Percentiles rank a stretch among this genome's conserved stretches.
phyloP scores from a whole-genome alignment of 2,888 invertebrate genomes.

The Thymelicus sylvestris region DNA sequence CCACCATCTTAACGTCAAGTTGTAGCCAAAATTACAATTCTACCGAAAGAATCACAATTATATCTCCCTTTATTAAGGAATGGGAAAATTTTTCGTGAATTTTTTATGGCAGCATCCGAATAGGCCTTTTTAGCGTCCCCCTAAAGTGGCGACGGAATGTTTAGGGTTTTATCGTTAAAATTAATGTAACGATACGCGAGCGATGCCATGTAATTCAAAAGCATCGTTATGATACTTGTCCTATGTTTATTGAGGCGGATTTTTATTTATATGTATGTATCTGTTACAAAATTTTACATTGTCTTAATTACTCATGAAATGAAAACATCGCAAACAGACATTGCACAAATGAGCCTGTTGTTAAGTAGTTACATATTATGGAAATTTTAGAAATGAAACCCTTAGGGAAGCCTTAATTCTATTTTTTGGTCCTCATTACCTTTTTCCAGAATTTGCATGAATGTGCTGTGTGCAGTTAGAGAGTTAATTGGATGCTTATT shows the following conservation, averaged over 20 bases:
- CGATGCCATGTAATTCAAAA: constrained; percentile 46
- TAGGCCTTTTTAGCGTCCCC: constrained; percentile 59
- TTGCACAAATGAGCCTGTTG: no score
- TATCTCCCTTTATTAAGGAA: constrained; percentile 63
- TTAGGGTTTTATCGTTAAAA: constrained; percentile 74
- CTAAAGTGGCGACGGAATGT: constrained; percentile 61
- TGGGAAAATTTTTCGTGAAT: constrained; percentile 63
- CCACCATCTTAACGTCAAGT: constrained; percentile 69
- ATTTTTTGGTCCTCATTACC: no score
- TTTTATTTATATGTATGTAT: background rate
- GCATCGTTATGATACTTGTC: constrained; percentile 8
- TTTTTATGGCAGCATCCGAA: constrained; percentile 70
- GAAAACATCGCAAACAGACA: no score
- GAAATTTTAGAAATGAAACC: no score
- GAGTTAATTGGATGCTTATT: no score
- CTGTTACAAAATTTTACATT: background rate
- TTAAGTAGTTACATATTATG: no score
- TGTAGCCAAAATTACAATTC: constrained; percentile 68
- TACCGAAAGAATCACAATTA: constrained; percentile 70
- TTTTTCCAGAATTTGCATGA: no score
- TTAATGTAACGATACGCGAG: constrained; percentile 71
- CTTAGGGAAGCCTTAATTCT: no score
- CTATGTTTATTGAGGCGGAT: constrained; percentile 4
- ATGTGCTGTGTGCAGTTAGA: no score
- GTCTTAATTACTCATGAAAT: no score